These are phyloP conservation scores for Scaptomyza reducta DNA, from an alignment of 2,888 invertebrate genomes.

Conservation along the genomic window DNA sequence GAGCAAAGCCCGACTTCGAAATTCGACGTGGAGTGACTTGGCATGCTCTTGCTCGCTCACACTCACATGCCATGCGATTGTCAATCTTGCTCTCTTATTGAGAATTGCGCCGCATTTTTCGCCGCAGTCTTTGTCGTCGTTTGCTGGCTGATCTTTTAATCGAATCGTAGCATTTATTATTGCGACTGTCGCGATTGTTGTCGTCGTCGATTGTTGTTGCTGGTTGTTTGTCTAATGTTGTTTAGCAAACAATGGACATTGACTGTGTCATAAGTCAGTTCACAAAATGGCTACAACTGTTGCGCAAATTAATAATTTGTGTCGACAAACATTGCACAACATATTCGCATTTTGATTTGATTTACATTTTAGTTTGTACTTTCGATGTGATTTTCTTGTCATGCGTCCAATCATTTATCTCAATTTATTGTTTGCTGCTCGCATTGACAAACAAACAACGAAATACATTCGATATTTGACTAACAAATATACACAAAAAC, in stretches of 20 bases:
- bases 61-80: conserved; percentile 47
- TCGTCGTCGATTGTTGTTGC: conserved; percentile 14
- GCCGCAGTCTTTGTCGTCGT: conserved; percentile 41
- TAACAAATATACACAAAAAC: conserved; percentile 11
- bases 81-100: conserved; percentile 59
- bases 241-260: conserved; percentile 74
- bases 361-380: conserved; percentile 17
- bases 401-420: conserved; percentile 44
- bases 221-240: conserved; percentile 69
- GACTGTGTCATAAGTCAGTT: conserved; percentile 68
- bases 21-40: conserved; percentile 15
- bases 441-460: conserved; percentile 45
- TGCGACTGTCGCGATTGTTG: conserved; percentile 66
- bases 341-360: conserved; percentile 32
- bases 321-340: conserved; percentile 42
- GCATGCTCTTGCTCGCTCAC: conserved; percentile 23
- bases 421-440: conserved; percentile 56
- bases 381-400: conserved; percentile 51
- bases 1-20: conserved; percentile 35
- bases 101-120: conserved; percentile 32
- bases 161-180: conserved; percentile 80
- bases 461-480: conserved; percentile 28
- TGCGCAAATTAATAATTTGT: conserved; percentile 75
- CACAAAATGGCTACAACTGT: conserved; percentile 66
- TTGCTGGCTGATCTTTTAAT: conserved; percentile 76